phyloP scores from a whole-genome alignment of 2,113 vertebrate genomes.

The Orientallactaga bullata region DNA sequence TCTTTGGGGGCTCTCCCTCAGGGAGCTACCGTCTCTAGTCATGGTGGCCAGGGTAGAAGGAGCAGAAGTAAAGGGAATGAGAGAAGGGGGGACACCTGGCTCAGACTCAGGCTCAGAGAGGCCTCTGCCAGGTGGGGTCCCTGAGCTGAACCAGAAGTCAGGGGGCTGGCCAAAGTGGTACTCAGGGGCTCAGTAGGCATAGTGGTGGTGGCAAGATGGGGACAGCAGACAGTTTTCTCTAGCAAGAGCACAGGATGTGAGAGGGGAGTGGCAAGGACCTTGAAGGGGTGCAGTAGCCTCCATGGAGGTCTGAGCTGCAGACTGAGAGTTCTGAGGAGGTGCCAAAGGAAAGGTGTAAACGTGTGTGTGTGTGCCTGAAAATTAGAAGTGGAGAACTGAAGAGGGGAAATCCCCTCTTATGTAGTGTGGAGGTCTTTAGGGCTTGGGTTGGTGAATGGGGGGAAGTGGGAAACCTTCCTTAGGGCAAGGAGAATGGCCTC shows the following conservation, averaged over 20 bases:
- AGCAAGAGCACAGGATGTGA: neutral
- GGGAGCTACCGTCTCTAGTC: neutral
- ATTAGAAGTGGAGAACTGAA: too few species aligned
- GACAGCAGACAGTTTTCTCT: neutral
- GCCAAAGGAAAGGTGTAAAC: neutral
- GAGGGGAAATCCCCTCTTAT: neutral
- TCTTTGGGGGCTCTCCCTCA: rapidly evolving
- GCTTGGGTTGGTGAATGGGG: neutral
- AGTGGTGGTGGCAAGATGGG: too few species aligned
- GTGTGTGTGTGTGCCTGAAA: neutral
- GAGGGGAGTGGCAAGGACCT: neutral
- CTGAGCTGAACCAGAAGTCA: neutral
- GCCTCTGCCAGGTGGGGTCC: neutral
- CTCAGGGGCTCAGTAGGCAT: neutral
- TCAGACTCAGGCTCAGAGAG: neutral
- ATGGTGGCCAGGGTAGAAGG: neutral
- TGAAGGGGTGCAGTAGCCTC: neutral
- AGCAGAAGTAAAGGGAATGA: neutral
- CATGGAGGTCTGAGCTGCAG: neutral
- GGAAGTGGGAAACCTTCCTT: neutral
- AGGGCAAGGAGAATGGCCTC: neutral
- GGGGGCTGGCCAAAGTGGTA: neutral
- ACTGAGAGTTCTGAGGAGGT: neutral
- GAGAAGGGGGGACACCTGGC: neutral
- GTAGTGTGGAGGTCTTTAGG: neutral